Percentiles rank a stretch among this genome's conserved stretches.
These are phyloP conservation scores for Gryon sp. DNA, from an alignment of 1,140 invertebrate species.

Conservation along the genomic window DNA sequence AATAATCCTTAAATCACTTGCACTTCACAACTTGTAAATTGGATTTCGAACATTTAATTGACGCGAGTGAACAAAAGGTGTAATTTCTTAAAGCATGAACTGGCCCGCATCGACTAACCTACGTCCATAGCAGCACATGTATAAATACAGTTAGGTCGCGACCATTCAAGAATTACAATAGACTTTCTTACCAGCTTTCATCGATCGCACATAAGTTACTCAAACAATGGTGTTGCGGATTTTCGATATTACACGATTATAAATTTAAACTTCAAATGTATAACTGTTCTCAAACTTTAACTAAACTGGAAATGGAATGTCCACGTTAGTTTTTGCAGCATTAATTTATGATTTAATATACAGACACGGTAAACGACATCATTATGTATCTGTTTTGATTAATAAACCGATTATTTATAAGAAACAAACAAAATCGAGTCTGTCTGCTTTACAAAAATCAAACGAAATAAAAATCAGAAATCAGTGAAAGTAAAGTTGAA, in stretches of 20 bases:
- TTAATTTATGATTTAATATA: too few relatives aligned
- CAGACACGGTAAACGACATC: too few relatives aligned
- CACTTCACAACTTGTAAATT: constrained; percentile 63
- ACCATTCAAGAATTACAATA: constrained; percentile 79
- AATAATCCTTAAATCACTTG: constrained; percentile 65
- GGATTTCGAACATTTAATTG: constrained; percentile 55
- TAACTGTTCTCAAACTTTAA: constrained; percentile 12
- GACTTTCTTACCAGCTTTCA: constrained; percentile 80
- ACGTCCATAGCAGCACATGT: constrained; percentile 75
- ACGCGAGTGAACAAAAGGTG: constrained; percentile 55
- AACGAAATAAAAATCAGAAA: background rate
- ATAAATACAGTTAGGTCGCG: constrained; percentile 79
- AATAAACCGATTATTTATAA: too few relatives aligned
- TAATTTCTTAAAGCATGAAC: constrained; percentile 74
- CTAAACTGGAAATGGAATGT: too few relatives aligned
- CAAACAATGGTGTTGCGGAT: constrained; percentile 77
- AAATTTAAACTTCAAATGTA: constrained; percentile 64
- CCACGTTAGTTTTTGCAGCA: too few relatives aligned
- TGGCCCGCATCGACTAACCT: constrained; percentile 72
- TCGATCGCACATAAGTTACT: constrained; percentile 77
- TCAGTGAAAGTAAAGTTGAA: background rate
- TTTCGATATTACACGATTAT: constrained; percentile 72
- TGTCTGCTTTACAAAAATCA: too few relatives aligned
- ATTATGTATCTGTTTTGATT: too few relatives aligned
- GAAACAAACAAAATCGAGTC: too few relatives aligned